Base-by-base conservation (phyloP, 2,888 invertebrate genomes). In the Deilephila elpenor region DNA sequence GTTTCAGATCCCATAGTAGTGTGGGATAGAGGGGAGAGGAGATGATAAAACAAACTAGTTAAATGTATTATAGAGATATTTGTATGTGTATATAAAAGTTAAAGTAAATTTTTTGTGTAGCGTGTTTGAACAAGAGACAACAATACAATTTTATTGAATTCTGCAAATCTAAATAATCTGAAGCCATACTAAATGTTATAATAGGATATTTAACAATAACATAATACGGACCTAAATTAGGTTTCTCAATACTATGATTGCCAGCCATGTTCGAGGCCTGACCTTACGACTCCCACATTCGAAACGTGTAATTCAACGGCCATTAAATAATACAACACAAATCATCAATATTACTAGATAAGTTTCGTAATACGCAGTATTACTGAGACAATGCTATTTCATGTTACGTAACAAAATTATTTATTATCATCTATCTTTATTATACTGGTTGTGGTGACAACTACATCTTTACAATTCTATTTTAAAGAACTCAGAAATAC, bases 241-340 rank as follows among this genome's bases (percentile, higher is more conserved):
- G 67, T 67, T 67, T 67, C 67, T 25, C 51, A 67, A 67, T 51
- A 51, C 20, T 25, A 67, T 51, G 67, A 67, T 67, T 67, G 67
- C 25, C 37, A 67, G 67, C 51, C 51, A 25, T 67, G 44, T 67
- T 67, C 20, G 64, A 25, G 17, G 44, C 25, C 51, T 67, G 44
- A 67, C 67, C 67, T 67, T 67, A 67, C 44, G 64, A 67, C 64
- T 67, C 67, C 67, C 51, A 67, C 67, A 51, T 51, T 64, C 37
- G 64, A 64, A 64, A 44, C 64, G 44, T 51, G 67, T 67, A 67
- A 67, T 67, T 67, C 51, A 44, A 25, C 25, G 25, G 51, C 67
- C 67, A 51, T 67, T 67, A 67, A 67, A 44, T 67, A 67, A 51
- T 51, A 67, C 44, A 51, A 67, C 67, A 44, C 25, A 67, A 51